Base-by-base conservation (phyloP, 2,113 vertebrate genomes). In the Gnathonemus longibarbis region DNA sequence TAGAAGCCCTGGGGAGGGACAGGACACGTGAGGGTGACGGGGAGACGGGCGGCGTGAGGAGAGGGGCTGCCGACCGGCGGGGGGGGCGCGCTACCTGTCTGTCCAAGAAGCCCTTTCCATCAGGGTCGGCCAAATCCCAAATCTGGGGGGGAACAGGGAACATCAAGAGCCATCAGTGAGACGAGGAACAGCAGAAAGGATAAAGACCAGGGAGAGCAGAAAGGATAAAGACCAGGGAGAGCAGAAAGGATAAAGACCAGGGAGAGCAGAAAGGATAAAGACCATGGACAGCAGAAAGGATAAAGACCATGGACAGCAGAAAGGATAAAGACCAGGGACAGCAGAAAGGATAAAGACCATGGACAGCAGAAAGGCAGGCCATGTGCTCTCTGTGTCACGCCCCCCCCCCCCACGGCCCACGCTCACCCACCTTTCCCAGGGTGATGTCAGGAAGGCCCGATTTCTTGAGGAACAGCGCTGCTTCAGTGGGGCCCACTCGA, bases 51-150 rank as follows among this genome's bases (percentile, higher is more conserved):
- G 17, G 7, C 19, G 56, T 39, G 39, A 89, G 85, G 17, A 9
- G n/a, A 35, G 11, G 52, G 39, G 39, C 56, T n/a, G 87, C 6
- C 8, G 19, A 10, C 19, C 21, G 27, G 4, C 42, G 3, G 15
- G 7, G 31, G 45, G 0, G 62, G 39, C 0, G 4, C 39, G 52
- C 27, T 94, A 99, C 98, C 97, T 98, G 98, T 94, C 98, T 99
- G 94, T 99, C 98, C 94, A 99, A 93, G 93, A 97, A 99, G 83
- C 98, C 98, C 96, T 98, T 99, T 88, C 98, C 97, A 92, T 99
- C 98, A 0, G 98, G 98, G 92, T 99, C 98, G 0, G 98, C 98
- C 93, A 99, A 94, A 95, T 99, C 98, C 98, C 98, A 99, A 93
- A 99, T 99, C 98, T 99, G 94, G 17, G 49, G 84, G 84, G 3